Evolutionary conservation across 2,797 vertebrate genomes (phyloP), one percentile per base, ranked within the genome.

Genomic region (Lepus townsendii): DNA sequence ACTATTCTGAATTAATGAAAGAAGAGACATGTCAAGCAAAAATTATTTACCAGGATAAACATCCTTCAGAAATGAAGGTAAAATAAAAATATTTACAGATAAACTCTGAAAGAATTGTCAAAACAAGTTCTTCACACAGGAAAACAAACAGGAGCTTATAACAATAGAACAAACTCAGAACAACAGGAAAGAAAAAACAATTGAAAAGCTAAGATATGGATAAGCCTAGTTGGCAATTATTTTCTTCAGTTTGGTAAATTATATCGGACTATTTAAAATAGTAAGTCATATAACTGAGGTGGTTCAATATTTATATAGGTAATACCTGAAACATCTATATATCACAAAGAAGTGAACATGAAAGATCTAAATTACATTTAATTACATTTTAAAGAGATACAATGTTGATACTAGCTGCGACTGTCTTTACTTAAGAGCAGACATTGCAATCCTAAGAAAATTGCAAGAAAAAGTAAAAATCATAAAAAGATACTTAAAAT

Each of bases 1-100:
- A 68, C 16, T 54, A 57, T 77, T 84, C 77, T 91, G 63, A 84
- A 32, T 26, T 24, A n/a, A 38, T 86, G 42, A 86, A 92, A 88
- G 57, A 88, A 76, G 65, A 78, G 35, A 71, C 35, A 14, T 60
- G 38, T 38, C 42, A 77, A 71, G 30, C 19, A 26, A 92, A 19
- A 32, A 79, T 72, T 52, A 78, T 50, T 79, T 63, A 79, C 47
- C n/a, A 72, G 35, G 22, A 72, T 24, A 80, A 87, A 73, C 76
- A 54, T 62, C 26, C 75, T 87, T 78, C 10, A n/a, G 26, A 14
- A 79, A 92, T 38, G n/a, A 65, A 91, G 50, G 26, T 26, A 73
- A 83, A 54, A 83, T 83, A 52, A 83, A 65, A 24, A 57, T 12
- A 38, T 50, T 52, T 32, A 63, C 42, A 54, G 26, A 80, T 65